phyloP scores from a whole-genome alignment of 2,888 invertebrate genomes.

The Ceramica pisi region DNA sequence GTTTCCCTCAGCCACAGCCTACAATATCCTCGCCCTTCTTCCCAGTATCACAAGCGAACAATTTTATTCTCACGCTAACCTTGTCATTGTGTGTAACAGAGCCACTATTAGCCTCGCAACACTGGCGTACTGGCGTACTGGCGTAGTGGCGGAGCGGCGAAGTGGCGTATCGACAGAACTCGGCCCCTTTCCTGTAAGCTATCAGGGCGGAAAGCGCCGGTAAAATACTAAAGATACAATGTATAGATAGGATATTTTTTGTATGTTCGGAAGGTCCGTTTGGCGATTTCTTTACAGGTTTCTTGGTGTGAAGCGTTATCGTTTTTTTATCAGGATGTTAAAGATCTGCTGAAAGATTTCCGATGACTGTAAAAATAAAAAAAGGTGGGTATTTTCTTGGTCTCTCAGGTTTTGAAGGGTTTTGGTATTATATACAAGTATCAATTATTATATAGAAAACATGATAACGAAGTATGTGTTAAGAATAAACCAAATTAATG shows the following conservation, averaged over 20 bases:
- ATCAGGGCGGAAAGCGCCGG: slow-evolving; percentile 24
- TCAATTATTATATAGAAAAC: too few species aligned
- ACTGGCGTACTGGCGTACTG: neutral
- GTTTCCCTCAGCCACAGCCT: neutral
- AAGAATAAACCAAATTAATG: too few species aligned
- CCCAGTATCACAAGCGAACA: slow-evolving; percentile 11
- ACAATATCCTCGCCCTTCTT: slow-evolving; percentile 7
- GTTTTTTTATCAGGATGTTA: slow-evolving; percentile 8
- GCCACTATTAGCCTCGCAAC: slow-evolving; percentile 27
- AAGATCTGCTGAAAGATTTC: slow-evolving; percentile 22
- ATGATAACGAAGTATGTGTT: too few species aligned
- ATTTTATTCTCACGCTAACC: slow-evolving; percentile 14
- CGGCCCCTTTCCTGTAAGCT: slow-evolving; percentile 34
- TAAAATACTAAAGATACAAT: too few species aligned
- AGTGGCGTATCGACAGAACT: slow-evolving; percentile 20
- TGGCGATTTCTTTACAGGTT: slow-evolving; percentile 9
- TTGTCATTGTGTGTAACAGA: slow-evolving; percentile 29
- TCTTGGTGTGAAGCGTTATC: slow-evolving; percentile 19
- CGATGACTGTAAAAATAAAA: neutral
- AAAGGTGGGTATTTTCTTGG: neutral
- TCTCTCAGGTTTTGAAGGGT: neutral
- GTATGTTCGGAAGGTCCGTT: neutral
- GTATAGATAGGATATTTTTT: slow-evolving; percentile 10
- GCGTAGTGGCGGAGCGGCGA: neutral
- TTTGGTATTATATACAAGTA: too few species aligned